phyloP scores from a whole-genome alignment of 2,888 invertebrate genomes.

The Clivina fossor region DNA sequence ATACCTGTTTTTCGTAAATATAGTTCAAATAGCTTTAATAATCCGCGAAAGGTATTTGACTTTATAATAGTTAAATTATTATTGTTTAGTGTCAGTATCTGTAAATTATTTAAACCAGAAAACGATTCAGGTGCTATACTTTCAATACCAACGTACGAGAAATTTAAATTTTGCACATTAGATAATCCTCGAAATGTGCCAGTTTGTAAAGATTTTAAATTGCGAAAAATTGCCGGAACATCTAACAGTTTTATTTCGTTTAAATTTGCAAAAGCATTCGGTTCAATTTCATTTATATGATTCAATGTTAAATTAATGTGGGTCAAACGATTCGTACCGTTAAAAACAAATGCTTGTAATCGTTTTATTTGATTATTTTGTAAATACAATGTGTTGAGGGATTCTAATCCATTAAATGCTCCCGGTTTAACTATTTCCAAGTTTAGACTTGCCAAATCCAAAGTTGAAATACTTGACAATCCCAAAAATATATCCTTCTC shows the following conservation, averaged over 20 bases:
- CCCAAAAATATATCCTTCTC: constrained; percentile 4
- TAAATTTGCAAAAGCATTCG: constrained; percentile 15
- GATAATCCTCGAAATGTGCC: constrained; percentile 13
- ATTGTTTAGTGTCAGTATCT: neutral
- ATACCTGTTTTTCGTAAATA: constrained; percentile 1
- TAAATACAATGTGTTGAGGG: neutral
- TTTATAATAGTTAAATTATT: constrained; percentile 5
- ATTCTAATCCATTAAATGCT: constrained; percentile 8
- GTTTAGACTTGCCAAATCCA: constrained; percentile 1
- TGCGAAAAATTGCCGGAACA: neutral
- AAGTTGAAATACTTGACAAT: neutral
- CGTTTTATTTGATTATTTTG: constrained; percentile 3
- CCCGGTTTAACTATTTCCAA: neutral
- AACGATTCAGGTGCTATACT: constrained; percentile 8
- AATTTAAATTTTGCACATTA: constrained; percentile 2
- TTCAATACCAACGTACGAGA: constrained; percentile 11
- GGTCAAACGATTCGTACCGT: neutral
- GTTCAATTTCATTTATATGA: constrained; percentile 5
- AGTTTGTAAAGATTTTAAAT: neutral
- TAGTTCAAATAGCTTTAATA: neutral
- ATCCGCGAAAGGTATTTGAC: neutral
- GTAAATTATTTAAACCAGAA: constrained; percentile 11
- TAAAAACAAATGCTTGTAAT: constrained; percentile 1
- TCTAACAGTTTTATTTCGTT: constrained; percentile 1
- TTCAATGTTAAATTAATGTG: constrained; percentile 6